Conservation (phyloP, 2,113 vertebrate genomes). For the Eudorcas thomsonii region DNA sequence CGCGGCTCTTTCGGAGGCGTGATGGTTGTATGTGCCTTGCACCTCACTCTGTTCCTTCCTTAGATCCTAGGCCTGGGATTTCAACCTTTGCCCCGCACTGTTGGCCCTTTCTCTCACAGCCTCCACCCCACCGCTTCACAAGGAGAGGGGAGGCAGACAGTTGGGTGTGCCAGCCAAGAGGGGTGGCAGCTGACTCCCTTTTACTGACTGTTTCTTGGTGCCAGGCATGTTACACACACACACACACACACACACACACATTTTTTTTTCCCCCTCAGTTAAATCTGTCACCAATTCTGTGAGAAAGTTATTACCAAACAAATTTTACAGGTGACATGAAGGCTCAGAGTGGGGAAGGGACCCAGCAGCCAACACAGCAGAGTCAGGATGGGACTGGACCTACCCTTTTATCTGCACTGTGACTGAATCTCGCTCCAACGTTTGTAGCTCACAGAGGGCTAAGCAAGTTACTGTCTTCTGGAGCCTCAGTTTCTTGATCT, state of each 20-base stretch:
- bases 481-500: background rate
- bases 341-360: background rate
- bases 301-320: background rate
- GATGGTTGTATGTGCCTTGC: rapidly evolving
- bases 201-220: background rate
- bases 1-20: background rate
- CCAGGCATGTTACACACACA: background rate
- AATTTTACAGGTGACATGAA: background rate
- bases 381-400: background rate
- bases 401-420: background rate
- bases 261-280: background rate
- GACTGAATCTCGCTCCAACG: background rate
- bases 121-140: background rate
- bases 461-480: background rate
- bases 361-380: background rate
- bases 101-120: background rate
- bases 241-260: no score
- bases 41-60: background rate
- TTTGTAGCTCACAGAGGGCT: background rate
- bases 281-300: background rate
- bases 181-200: background rate
- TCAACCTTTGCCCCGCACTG: background rate
- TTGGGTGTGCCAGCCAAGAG: background rate
- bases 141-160: background rate
- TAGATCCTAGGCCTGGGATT: background rate